phyloP scores from a whole-genome alignment of 1,140 invertebrate species.

The Drosophila repleta region DNA sequence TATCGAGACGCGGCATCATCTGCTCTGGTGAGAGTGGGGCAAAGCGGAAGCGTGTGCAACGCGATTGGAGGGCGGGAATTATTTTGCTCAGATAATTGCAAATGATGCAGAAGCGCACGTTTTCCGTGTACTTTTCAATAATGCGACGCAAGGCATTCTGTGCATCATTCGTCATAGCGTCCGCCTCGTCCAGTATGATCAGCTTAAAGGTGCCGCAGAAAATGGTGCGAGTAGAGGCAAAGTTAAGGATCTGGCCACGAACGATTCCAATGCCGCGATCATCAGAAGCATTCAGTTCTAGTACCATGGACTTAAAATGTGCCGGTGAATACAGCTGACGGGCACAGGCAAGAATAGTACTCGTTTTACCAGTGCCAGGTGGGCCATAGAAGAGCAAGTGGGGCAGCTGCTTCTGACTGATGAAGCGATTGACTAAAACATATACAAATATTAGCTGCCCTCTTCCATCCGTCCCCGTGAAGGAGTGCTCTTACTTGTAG shows the following conservation, averaged over 20 bases:
- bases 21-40: conserved; percentile 94
- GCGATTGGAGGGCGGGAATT: conserved; percentile 98
- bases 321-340: conserved; percentile 94
- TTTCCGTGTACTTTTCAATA: conserved; percentile 99
- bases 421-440: conserved; percentile 94
- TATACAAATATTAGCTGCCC: neutral
- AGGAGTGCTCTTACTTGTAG: conserved; percentile 91
- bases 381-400: conserved; percentile 99
- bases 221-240: conserved; percentile 98
- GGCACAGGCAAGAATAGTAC: conserved; percentile 98
- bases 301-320: conserved; percentile 88
- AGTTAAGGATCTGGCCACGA: conserved; percentile 97
- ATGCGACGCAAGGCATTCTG: conserved; percentile 99
- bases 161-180: conserved; percentile 99
- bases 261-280: conserved; percentile 99
- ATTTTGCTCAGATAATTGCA: conserved; percentile 99
- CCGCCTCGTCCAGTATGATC: conserved; percentile 99
- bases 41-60: conserved; percentile 99
- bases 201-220: conserved; percentile 97
- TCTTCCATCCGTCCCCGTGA: neutral
- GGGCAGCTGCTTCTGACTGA: conserved; percentile 95
- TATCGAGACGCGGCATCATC: conserved; percentile 94
- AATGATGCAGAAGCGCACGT: conserved; percentile 99
- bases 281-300: conserved; percentile 99
- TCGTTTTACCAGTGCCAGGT: conserved; percentile 99